phyloP scores from a whole-genome alignment of 2,113 vertebrate species.

The Phyllopteryx taeniolatus region DNA sequence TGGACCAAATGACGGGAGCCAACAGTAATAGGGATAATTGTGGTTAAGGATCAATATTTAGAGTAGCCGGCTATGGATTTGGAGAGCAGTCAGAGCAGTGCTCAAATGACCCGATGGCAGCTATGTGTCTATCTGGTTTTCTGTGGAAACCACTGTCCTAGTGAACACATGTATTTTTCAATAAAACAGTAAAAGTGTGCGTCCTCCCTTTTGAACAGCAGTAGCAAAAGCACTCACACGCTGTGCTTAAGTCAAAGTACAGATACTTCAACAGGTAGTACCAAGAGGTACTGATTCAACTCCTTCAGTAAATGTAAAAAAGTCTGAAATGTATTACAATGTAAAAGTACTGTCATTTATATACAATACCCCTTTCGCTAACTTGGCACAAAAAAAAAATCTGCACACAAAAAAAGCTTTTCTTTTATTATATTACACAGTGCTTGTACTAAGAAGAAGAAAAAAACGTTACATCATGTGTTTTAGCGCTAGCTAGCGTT shows the following conservation, averaged over 20 bases:
- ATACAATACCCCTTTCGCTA: neutral
- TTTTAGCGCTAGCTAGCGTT: too few relatives aligned
- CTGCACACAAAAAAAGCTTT: too few relatives aligned
- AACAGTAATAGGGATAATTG: conserved; percentile 74
- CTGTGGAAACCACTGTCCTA: conserved; percentile 6
- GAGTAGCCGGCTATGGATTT: conserved; percentile 60
- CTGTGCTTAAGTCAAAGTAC: neutral
- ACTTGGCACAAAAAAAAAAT: neutral
- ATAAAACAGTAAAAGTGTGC: conserved; percentile 4
- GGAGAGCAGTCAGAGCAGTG: conserved; percentile 46
- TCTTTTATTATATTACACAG: too few relatives aligned
- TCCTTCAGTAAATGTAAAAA: neutral
- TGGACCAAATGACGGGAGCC: conserved; percentile 72
- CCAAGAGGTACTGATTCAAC: neutral
- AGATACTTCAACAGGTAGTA: neutral
- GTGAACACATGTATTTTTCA: conserved; percentile 2
- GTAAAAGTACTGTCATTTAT: neutral
- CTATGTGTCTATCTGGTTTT: conserved; percentile 17
- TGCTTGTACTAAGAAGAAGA: too few relatives aligned
- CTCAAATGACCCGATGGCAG: conserved; percentile 48
- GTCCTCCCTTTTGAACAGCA: neutral
- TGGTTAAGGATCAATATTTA: conserved; percentile 72
- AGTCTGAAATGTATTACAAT: neutral
- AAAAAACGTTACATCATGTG: too few relatives aligned
- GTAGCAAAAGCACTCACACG: neutral